These are phyloP conservation scores for Leucophenga montana DNA, from an alignment of 2,888 invertebrate species.

Conservation along the genomic window DNA sequence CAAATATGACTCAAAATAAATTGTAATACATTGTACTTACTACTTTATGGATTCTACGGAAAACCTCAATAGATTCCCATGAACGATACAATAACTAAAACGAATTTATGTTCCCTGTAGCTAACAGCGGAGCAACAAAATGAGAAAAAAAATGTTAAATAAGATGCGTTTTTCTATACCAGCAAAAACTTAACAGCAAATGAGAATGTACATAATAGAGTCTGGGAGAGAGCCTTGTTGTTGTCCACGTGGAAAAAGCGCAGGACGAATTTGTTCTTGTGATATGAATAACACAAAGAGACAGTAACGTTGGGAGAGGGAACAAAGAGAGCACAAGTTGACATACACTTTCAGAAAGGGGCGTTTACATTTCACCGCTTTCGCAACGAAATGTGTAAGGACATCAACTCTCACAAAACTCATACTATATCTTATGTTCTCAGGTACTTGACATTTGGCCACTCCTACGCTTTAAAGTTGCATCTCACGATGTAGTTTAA, in stretches of 20 bases:
- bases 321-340: background rate
- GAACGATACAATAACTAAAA: no score
- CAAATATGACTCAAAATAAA: no score
- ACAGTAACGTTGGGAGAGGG: no score
- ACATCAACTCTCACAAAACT: background rate
- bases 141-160: background rate
- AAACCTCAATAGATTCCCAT: no score
- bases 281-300: background rate
- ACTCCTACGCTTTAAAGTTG: slow-evolving; percentile 11
- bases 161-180: slow-evolving; percentile 13
- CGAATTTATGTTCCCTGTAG: slow-evolving; percentile 19
- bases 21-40: no score
- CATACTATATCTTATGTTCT: no score
- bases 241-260: slow-evolving; percentile 15
- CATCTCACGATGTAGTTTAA: background rate
- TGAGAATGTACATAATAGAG: slow-evolving; percentile 31
- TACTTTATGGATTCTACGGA: no score
- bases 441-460: slow-evolving; percentile 17
- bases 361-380: slow-evolving; percentile 57
- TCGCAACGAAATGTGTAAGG: slow-evolving; percentile 29
- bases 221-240: background rate
- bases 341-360: slow-evolving; percentile 51
- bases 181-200: slow-evolving; percentile 13
- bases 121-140: background rate
- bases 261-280: slow-evolving; percentile 12